Percentiles rank a stretch among this genome's conserved stretches.
Evolutionary conservation across 2,113 vertebrate genomes (phyloP).

Genomic region (Chloropsis hardwickii): DNA sequence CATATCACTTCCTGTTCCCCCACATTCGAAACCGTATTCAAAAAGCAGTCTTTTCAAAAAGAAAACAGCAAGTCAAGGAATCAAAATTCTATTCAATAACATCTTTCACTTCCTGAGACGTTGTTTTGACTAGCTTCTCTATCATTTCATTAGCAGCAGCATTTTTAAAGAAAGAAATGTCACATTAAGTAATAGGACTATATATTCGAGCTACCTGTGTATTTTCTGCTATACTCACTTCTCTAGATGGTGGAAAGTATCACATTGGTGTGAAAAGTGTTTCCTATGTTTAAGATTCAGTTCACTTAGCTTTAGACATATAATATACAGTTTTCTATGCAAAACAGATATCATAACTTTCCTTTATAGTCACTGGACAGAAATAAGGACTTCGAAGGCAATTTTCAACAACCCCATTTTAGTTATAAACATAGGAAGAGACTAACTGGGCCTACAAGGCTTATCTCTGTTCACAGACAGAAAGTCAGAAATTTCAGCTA

Average conservation of each 20-base stretch:
- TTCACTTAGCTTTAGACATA: neutral
- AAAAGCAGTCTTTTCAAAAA: neutral
- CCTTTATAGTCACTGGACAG: neutral
- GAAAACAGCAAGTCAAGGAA: neutral
- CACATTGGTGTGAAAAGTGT: neutral
- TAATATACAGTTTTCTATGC: neutral
- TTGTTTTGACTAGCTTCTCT: neutral
- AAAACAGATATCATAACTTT: neutral
- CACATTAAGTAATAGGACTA: neutral
- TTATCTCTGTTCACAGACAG: neutral
- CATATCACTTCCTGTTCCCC: neutral
- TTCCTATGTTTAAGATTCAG: neutral
- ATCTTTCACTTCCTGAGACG: neutral
- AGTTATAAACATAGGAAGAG: neutral
- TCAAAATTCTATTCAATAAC: neutral
- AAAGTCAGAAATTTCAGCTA: neutral
- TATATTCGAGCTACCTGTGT: neutral
- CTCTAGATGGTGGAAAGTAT: neutral
- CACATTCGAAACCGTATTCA: neutral
- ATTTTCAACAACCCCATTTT: neutral
- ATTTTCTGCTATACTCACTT: neutral
- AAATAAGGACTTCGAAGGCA: neutral
- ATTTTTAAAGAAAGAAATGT: neutral
- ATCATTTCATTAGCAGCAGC: neutral
- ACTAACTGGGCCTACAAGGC: neutral